These are phyloP conservation scores for Gadopsis marmoratus DNA, from an alignment of 2,797 vertebrate species.

Conservation along the genomic window DNA sequence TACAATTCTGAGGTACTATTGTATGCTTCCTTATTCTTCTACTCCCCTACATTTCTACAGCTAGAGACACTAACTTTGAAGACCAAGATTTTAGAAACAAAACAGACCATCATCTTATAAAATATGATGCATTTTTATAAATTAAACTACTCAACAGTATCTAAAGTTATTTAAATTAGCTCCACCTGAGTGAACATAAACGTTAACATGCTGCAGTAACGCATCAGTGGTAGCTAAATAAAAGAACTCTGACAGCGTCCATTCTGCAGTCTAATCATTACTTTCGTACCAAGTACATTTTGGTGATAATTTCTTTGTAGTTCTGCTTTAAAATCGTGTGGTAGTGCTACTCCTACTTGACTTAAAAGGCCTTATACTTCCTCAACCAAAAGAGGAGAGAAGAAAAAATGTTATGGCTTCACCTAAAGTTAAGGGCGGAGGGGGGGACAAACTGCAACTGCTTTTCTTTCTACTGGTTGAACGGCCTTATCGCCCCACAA, in stretches of 20 bases:
- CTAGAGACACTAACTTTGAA: not conserved
- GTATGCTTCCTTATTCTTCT: not conserved
- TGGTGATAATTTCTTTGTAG: not conserved
- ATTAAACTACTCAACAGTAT: not conserved
- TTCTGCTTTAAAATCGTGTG: not conserved
- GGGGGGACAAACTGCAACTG: not conserved
- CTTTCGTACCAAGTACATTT: not conserved
- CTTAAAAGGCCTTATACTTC: not conserved
- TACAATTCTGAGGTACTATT: not conserved
- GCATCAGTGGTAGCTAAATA: not conserved
- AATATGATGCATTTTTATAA: not conserved
- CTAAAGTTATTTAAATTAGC: not conserved
- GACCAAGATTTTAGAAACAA: not conserved
- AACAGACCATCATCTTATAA: not conserved
- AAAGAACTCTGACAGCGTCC: not conserved
- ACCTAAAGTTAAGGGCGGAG: not conserved
- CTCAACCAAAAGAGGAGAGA: not conserved
- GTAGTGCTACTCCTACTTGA: not conserved
- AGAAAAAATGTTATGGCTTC: not conserved
- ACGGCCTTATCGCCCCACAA: not conserved
- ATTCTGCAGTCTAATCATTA: not conserved
- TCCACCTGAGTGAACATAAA: not conserved
- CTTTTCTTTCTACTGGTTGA: not conserved
- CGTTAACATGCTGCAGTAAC: not conserved
- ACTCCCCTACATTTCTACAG: not conserved